Evolutionary conservation across 1,140 invertebrate genomes (phyloP), one percentile per base, ranked within the genome.

Genomic region (Agrilus planipennis): DNA sequence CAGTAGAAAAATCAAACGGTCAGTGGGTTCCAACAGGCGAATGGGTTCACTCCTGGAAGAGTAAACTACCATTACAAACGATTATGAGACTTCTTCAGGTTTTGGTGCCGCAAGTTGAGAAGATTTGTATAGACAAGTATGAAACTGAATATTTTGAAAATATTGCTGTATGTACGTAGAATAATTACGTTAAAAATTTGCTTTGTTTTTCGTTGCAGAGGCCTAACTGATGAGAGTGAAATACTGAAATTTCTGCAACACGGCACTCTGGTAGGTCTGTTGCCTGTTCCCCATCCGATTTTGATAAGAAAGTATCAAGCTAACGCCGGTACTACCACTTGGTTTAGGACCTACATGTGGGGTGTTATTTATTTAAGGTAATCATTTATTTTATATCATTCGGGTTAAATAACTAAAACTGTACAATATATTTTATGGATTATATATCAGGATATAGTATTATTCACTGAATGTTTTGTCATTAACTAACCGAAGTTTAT

Each of bases 261-360:
- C 67, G 95, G 95, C 36, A 99, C 96, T 1, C 68, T 99, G 37
- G 95, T 99, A 7, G 95, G 95, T 3, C 69, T 99, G 16, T 66
- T 99, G 32, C 96, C 96, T 1, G 96, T 99, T 28, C 96, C 96
- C 5, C 95, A 99, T 74, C 94, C 96, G 7, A 98, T 99, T 60
- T 74, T 99, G 29, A 99, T 99, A 49, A 72, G 96, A 46, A 95
- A 97, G 68, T 99, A 99, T 70, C 94, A 98, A 68, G 90, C 94
- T 10, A 99, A 99, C 67, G 77, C 81, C 31, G 94, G 92, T 22
- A 99, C 96, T 2, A 94, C 93, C 9, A 89, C 93, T 54, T 99
- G 95, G 95, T 99, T 99, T 67, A 71, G 93, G 36, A 99, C 93
- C 1, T 99, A 98, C 59, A 92, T 99, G 80, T 99, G 94, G 93